Evolutionary conservation across 1,140 invertebrate genomes (phyloP).

Genomic region (Daktulosphaira vitifoliae): DNA sequence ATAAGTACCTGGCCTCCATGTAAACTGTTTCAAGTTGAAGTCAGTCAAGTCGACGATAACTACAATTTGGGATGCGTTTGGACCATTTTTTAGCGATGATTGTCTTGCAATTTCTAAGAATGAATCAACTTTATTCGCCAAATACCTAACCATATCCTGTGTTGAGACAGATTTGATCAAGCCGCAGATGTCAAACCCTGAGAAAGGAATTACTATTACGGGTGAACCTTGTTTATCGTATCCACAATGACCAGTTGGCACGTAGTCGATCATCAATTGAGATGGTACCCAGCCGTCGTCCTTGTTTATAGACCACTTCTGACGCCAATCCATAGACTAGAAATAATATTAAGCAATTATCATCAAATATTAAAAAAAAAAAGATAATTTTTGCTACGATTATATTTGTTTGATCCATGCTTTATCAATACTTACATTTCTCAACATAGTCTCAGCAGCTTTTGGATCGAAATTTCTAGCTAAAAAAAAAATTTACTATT

Average conservation of each 20-base stretch:
- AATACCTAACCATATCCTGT: conserved; percentile 60
- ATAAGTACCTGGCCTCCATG: conserved; percentile 77
- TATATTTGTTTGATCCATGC: background rate
- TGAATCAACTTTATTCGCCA: conserved; percentile 46
- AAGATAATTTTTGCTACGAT: background rate
- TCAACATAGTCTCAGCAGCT: conserved; percentile 75
- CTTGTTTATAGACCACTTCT: conserved; percentile 66
- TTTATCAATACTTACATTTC: conserved; percentile 57
- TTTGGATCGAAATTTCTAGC: conserved; percentile 71
- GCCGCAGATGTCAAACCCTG: conserved; percentile 66
- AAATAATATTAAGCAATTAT: too few relatives aligned
- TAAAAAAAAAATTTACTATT: conserved; percentile 48
- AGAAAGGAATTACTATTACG: conserved; percentile 64
- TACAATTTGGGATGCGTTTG: conserved; percentile 52
- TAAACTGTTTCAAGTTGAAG: conserved; percentile 69
- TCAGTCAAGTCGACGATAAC: conserved; percentile 80
- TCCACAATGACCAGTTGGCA: conserved; percentile 66
- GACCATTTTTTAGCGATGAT: conserved; percentile 53
- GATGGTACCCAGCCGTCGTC: conserved; percentile 59
- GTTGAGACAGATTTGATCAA: conserved; percentile 65
- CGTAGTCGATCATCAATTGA: conserved; percentile 58
- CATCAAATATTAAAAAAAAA: too few relatives aligned
- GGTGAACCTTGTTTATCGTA: conserved; percentile 79
- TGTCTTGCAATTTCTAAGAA: conserved; percentile 52
- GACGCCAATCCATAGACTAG: conserved; percentile 67